Base-by-base conservation (phyloP, 2,888 invertebrate genomes). In the Erannis defoliaria region DNA sequence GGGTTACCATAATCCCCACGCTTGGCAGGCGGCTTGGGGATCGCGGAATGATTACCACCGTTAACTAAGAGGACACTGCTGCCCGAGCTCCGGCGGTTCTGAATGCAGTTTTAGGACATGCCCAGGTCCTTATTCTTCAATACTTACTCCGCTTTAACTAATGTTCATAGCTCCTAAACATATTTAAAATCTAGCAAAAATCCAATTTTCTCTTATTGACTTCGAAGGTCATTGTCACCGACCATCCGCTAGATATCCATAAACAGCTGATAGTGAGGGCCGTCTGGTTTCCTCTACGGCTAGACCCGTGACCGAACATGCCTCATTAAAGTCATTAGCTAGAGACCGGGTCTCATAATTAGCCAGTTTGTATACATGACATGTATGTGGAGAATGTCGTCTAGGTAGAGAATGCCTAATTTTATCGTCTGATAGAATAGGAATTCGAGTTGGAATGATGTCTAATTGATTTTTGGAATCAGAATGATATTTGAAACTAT, bases 301-400 rank as follows among this genome's bases (percentile, higher is more conserved):
- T 10, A 2, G 40, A 40, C 51, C 51, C 51, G 38, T 51, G 51
- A 38, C 51, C 51, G 51, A 51, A 23, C 16, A 23, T 51, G 38
- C 8, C 38, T 37, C 29, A 51, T 29, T 49, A 49, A 45, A 45
- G 26, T 48, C 35, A n/a, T 48, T 48, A 48, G 8, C 35, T 18
- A 16, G 38, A 37, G 26, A 26, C 26, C 38, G 38, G 38, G 51
- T 38, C 35, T 19, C 48, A 35, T 49, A 49, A 49, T 35, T 35
- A 49, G 21, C 10, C 21, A 49, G 48, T 49, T 35, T 5, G 33
- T 35, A n/a, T 21, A 49, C 48, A 21, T 48, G 33, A 33, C 12
- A 16, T 12, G 31, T 31, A 46, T 16, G 31, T 31, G 5, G 31
- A 33, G 53, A 59, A 53, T 54, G 42, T 21, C 19, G 35, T 49